Evolutionary conservation across 1,140 invertebrate genomes (phyloP).

Genomic region (Tenebrio molitor): DNA sequence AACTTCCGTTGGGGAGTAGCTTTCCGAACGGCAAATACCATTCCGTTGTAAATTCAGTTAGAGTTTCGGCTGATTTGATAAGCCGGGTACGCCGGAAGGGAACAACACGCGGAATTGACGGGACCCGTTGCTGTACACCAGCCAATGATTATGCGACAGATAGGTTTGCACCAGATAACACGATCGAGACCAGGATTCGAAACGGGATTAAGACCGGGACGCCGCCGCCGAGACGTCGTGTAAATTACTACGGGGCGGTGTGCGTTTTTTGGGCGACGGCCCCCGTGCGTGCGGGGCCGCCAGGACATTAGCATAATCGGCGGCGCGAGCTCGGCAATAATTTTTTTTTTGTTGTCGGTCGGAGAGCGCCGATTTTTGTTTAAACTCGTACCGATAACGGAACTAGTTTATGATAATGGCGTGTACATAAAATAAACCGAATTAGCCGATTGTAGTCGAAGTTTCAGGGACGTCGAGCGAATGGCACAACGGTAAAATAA

Average conservation of each 20-base stretch:
- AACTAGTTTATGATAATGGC: conserved; percentile 32
- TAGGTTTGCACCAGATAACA: conserved; percentile 24
- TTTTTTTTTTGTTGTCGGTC: not conserved
- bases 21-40: conserved; percentile 29
- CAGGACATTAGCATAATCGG: conserved; percentile 18
- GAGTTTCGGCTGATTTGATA: conserved; percentile 39
- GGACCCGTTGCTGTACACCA: conserved; percentile 14
- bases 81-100: conserved; percentile 35
- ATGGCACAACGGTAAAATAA: conserved; percentile 7
- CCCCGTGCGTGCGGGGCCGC: not conserved
- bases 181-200: not conserved
- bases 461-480: conserved; percentile 23
- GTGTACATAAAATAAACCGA: conserved; percentile 31
- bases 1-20: conserved; percentile 29
- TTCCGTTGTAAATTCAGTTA: conserved; percentile 37
- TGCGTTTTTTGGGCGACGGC: not conserved
- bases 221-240: too few species aligned
- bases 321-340: not conserved
- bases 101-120: conserved; percentile 35
- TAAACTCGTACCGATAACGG: conserved; percentile 20
- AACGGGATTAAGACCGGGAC: not conserved
- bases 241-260: too few species aligned
- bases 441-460: conserved; percentile 24
- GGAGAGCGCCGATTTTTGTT: conserved; percentile 4
- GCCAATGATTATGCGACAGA: conserved; percentile 38